These are phyloP conservation scores for Drosophila arawakana DNA, from an alignment of 1,140 invertebrate species.

Conservation along the genomic window DNA sequence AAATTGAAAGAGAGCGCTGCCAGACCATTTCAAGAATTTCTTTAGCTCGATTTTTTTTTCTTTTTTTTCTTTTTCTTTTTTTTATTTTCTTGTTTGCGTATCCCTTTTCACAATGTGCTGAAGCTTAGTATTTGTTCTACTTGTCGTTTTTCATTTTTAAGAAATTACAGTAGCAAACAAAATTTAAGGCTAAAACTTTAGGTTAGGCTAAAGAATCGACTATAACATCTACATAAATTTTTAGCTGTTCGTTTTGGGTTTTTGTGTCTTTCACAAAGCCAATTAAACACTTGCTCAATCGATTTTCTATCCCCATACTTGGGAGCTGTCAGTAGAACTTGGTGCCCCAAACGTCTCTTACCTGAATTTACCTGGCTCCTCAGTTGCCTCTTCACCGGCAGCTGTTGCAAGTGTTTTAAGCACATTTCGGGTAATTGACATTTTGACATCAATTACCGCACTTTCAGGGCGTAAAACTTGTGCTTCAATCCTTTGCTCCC, in stretches of 20 bases:
- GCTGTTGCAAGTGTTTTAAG: constrained; percentile 62
- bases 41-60: constrained; percentile 21
- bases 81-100: constrained; percentile 12
- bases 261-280: constrained; percentile 45
- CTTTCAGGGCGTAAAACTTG: constrained; percentile 51
- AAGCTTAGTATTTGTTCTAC: constrained; percentile 42
- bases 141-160: constrained; percentile 45
- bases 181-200: constrained; percentile 36
- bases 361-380: background rate
- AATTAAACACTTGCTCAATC: constrained; percentile 61
- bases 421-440: constrained; percentile 72
- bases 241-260: background rate
- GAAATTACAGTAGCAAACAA: constrained; percentile 35
- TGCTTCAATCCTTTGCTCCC: constrained; percentile 3
- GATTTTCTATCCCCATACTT: constrained; percentile 41
- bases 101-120: constrained; percentile 21
- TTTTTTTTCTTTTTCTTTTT: constrained; percentile 20
- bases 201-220: background rate
- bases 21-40: constrained; percentile 22
- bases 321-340: background rate
- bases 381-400: constrained; percentile 27
- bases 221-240: constrained; percentile 9
- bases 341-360: background rate
- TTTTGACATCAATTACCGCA: constrained; percentile 73
- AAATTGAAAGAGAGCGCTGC: constrained; percentile 57